These are phyloP conservation scores for Zaprionus davidi DNA, from an alignment of 1,140 invertebrate genomes.

Conservation along the genomic window DNA sequence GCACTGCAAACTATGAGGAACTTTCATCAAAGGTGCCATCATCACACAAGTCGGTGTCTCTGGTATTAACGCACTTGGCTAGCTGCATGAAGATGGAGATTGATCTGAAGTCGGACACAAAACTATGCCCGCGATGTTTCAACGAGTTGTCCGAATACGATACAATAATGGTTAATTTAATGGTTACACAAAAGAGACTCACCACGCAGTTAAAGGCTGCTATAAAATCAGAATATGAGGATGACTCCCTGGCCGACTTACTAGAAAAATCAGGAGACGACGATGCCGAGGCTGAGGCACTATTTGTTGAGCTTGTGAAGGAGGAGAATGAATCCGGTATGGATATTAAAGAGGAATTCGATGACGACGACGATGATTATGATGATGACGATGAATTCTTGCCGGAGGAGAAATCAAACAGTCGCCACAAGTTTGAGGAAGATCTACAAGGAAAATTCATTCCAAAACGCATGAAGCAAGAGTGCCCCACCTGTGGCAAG, in stretches of 20 bases:
- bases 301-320: slow-evolving; percentile 69
- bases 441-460: slow-evolving; percentile 39
- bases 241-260: slow-evolving; percentile 53
- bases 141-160: slow-evolving; percentile 70
- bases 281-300: slow-evolving; percentile 63
- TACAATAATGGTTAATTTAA: slow-evolving; percentile 75
- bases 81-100: slow-evolving; percentile 68
- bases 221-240: slow-evolving; percentile 60
- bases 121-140: slow-evolving; percentile 70
- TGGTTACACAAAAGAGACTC: slow-evolving; percentile 69
- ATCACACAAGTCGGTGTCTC: slow-evolving; percentile 65
- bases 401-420: slow-evolving; percentile 45
- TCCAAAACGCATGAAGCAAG: slow-evolving; percentile 56
- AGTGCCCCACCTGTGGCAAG: slow-evolving; percentile 62
- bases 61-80: slow-evolving; percentile 74
- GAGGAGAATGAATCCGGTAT: slow-evolving; percentile 48
- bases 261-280: slow-evolving; percentile 39
- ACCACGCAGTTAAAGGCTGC: slow-evolving; percentile 60
- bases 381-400: slow-evolving; percentile 52
- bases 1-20: slow-evolving; percentile 47
- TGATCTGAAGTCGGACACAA: slow-evolving; percentile 46
- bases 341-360: slow-evolving; percentile 60
- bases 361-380: slow-evolving; percentile 22
- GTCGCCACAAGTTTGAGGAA: slow-evolving; percentile 17
- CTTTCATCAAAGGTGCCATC: slow-evolving; percentile 63